Conservation (phyloP, 2,888 invertebrate genomes). For the Alitta virens region DNA sequence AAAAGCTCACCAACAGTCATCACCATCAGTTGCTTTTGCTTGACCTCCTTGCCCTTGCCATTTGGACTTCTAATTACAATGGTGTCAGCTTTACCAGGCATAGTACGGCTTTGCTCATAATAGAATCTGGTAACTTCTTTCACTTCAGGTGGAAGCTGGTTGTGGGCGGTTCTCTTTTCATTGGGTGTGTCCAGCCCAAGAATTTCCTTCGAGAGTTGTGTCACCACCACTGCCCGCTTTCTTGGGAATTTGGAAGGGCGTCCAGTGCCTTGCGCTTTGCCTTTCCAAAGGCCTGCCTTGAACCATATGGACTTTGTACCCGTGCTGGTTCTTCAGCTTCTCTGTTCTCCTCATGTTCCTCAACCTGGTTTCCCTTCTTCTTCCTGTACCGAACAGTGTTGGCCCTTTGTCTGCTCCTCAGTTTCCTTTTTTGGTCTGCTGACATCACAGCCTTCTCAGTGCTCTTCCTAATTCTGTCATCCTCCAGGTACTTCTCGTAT, state of each 20-base stretch:
- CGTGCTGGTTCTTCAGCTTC: background rate
- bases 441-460: background rate
- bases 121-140: too few relatives aligned
- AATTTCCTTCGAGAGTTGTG: background rate
- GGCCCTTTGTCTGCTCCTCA: background rate
- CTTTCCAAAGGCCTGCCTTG: background rate
- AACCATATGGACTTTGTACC: background rate
- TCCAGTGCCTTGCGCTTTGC: background rate
- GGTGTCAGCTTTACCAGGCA: too few relatives aligned
- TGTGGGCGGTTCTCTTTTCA: too few relatives aligned
- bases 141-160: too few relatives aligned
- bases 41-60: too few relatives aligned
- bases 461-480: background rate
- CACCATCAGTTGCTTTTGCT: too few relatives aligned
- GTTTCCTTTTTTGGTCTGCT: background rate
- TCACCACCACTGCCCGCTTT: background rate
- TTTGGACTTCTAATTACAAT: too few relatives aligned
- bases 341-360: too few relatives aligned
- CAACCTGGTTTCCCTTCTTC: too few relatives aligned
- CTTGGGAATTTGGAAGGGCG: background rate
- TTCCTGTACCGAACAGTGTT: background rate
- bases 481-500: background rate
- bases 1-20: too few relatives aligned
- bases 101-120: too few relatives aligned
- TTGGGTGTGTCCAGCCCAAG: too few relatives aligned